A percentile compares a stretch with the other conserved stretches of the same genome.
phyloP scores from a whole-genome alignment of 2,888 invertebrate genomes.

The Eupithecia vulgata region DNA sequence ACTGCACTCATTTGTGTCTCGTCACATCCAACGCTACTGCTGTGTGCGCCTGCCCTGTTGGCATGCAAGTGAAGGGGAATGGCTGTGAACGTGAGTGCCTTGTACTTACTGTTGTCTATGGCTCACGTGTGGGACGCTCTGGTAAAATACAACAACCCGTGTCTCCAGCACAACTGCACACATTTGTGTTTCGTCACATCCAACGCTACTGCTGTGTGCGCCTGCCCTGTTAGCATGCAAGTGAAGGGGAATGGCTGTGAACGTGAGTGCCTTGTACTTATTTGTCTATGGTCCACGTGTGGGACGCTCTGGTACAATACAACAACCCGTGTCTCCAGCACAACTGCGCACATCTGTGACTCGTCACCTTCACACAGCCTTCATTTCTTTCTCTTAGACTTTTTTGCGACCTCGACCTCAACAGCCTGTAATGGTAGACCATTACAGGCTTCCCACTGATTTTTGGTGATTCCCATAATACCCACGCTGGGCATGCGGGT shows the following conservation, averaged over 20 bases:
- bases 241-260: conserved; percentile 75
- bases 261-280: conserved; percentile 54
- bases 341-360: no score
- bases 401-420: no score
- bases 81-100: conserved; percentile 61
- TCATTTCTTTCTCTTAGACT: no score
- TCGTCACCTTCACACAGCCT: no score
- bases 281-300: background rate
- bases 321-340: background rate
- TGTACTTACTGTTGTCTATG: background rate
- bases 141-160: conserved; percentile 87
- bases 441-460: no score
- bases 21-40: conserved; percentile 83
- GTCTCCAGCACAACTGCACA: conserved; percentile 86
- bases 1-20: conserved; percentile 92
- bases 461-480: no score
- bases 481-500: no score
- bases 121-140: background rate
- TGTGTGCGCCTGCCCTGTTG: conserved; percentile 90
- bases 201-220: conserved; percentile 84
- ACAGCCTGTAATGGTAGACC: no score
- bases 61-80: conserved; percentile 84
- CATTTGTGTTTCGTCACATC: conserved; percentile 90
- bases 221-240: conserved; percentile 89
- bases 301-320: background rate